phyloP scores from a whole-genome alignment of 2,888 invertebrate genomes.

The Smittia sp. region DNA sequence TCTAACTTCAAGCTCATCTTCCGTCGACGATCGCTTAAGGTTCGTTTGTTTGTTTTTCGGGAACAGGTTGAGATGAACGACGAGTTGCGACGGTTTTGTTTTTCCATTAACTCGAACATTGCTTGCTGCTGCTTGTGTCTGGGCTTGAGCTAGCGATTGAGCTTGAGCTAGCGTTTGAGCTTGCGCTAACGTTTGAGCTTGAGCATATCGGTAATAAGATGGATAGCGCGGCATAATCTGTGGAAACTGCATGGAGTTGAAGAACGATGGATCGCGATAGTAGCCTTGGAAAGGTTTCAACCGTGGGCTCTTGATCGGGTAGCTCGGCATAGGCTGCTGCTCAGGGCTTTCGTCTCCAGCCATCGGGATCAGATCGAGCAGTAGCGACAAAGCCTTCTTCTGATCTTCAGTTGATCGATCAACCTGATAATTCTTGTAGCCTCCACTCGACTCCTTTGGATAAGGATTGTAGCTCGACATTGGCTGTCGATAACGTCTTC shows the following conservation, averaged over 20 bases:
- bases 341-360: background rate
- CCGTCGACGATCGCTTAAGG: constrained; percentile 5
- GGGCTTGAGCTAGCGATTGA: background rate
- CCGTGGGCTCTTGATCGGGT: background rate
- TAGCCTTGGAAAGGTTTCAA: background rate
- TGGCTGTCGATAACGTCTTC: background rate
- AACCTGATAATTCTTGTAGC: background rate
- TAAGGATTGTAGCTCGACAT: background rate
- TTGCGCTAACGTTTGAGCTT: background rate
- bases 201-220: constrained; percentile 14
- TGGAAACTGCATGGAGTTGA: constrained; percentile 28
- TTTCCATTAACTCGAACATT: background rate
- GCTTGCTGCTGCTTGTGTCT: background rate
- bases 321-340: background rate
- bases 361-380: constrained; percentile 18
- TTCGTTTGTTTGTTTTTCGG: background rate
- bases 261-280: constrained; percentile 23
- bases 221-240: constrained; percentile 34
- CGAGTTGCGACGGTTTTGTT: constrained; percentile 20
- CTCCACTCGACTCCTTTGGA: background rate
- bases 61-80: constrained; percentile 32
- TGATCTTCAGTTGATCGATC: background rate
- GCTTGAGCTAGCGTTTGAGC: constrained; percentile 14
- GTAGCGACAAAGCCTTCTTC: constrained; percentile 20
- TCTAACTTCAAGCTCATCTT: background rate